Evolutionary conservation across 2,113 vertebrate species (phyloP).

Genomic region (Aythya baeri): DNA sequence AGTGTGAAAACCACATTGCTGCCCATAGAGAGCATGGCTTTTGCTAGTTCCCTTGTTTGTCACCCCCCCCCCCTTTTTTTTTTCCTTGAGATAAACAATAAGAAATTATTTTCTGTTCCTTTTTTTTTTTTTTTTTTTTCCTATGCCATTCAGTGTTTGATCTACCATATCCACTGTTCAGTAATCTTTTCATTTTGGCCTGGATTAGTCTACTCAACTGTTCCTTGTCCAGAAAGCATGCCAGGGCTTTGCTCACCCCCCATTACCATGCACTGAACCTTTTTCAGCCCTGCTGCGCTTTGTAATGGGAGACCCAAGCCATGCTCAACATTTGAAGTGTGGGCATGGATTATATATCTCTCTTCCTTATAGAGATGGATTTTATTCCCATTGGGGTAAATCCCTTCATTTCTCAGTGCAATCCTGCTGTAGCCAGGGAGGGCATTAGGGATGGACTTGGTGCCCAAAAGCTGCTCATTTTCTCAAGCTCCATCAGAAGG

Average conservation of each 20-base stretch:
- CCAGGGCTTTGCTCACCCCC: background rate
- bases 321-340: background rate
- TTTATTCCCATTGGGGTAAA: background rate
- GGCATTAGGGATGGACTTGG: background rate
- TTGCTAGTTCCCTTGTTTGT: background rate
- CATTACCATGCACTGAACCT: rapidly evolving
- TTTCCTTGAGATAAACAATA: background rate
- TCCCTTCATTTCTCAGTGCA: background rate
- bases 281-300: background rate
- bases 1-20: background rate
- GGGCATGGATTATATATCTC: background rate
- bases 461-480: background rate
- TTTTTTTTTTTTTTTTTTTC: background rate
- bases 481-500: background rate
- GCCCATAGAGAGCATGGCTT: background rate
- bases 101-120: background rate
- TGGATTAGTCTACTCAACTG: background rate
- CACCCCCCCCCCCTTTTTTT: background rate
- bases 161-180: background rate
- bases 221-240: background rate
- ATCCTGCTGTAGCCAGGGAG: background rate
- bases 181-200: background rate
- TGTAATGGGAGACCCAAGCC: background rate
- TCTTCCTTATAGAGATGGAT: background rate
- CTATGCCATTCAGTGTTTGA: background rate